Evolutionary conservation across 1,140 invertebrate genomes (phyloP).

Genomic region (Nasonia giraulti): DNA sequence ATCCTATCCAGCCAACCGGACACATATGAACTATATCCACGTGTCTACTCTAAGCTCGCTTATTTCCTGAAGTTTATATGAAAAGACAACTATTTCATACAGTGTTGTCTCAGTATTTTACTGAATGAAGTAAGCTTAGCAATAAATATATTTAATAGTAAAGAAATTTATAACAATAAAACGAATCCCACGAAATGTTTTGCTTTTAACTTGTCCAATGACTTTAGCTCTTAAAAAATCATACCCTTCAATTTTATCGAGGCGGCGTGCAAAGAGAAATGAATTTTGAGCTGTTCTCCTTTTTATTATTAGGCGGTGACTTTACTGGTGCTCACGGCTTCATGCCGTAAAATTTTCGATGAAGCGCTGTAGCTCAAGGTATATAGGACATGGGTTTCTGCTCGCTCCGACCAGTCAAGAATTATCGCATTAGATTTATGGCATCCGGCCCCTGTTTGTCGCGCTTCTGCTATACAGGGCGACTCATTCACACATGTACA

Average conservation of each 20-base stretch:
- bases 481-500: not conserved
- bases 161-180: too few relatives aligned
- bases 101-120: too few relatives aligned
- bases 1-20: too few relatives aligned
- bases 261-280: not conserved
- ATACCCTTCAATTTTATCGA: not conserved
- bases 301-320: slow-evolving; percentile 15
- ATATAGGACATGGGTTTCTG: not conserved
- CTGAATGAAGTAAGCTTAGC: too few relatives aligned
- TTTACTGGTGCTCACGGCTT: not conserved
- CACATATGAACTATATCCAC: too few relatives aligned
- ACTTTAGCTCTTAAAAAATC: not conserved
- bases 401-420: slow-evolving; percentile 20
- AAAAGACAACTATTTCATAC: too few relatives aligned
- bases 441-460: slow-evolving; percentile 9
- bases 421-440: slow-evolving; percentile 60
- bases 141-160: too few relatives aligned
- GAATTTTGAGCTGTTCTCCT: not conserved
- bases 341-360: slow-evolving; percentile 35
- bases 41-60: too few relatives aligned
- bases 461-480: not conserved
- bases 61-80: too few relatives aligned
- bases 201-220: not conserved
- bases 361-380: not conserved
- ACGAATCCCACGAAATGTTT: too few relatives aligned